Conservation (phyloP, 1,140 invertebrate genomes). For the Meloidogyne exigua region DNA sequence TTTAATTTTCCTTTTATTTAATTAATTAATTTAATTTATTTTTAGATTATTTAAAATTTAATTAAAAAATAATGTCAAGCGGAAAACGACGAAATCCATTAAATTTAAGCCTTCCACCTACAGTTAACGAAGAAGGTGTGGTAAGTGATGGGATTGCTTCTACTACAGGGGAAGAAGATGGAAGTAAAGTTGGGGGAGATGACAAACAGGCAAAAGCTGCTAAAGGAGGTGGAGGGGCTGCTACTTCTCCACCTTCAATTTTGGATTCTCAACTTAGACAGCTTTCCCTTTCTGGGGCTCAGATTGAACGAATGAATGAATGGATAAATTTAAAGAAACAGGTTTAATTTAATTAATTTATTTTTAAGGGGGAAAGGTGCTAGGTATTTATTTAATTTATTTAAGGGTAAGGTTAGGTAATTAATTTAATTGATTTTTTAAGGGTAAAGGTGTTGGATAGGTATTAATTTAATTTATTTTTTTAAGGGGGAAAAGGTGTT, state of each 20-base stretch:
- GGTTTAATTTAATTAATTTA: conserved; percentile 30
- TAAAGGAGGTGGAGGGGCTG: not conserved
- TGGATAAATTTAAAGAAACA: conserved; percentile 56
- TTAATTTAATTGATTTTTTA: too few species aligned
- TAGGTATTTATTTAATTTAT: too few species aligned
- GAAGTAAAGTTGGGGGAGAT: too few species aligned
- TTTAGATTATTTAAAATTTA: not conserved
- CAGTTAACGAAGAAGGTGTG: conserved; percentile 56
- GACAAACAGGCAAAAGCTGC: too few species aligned
- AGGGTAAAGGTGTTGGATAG: too few species aligned
- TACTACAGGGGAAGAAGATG: not conserved
- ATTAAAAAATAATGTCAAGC: conserved; percentile 39
- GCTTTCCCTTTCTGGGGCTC: conserved; percentile 53
- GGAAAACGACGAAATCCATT: conserved; percentile 60
- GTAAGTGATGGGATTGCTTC: conserved; percentile 25
- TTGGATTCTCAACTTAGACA: conserved; percentile 52
- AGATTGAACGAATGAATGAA: conserved; percentile 56
- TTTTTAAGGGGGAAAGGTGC: too few species aligned
- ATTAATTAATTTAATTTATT: not conserved
- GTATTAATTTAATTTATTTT: too few species aligned
- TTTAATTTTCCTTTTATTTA: not conserved
- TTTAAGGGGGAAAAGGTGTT: too few species aligned
- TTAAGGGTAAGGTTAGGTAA: too few species aligned
- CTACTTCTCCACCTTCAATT: conserved; percentile 24
- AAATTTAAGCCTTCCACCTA: conserved; percentile 57